Evolutionary conservation across 2,888 invertebrate genomes (phyloP).

Genomic region (Urechis unicinctus): DNA sequence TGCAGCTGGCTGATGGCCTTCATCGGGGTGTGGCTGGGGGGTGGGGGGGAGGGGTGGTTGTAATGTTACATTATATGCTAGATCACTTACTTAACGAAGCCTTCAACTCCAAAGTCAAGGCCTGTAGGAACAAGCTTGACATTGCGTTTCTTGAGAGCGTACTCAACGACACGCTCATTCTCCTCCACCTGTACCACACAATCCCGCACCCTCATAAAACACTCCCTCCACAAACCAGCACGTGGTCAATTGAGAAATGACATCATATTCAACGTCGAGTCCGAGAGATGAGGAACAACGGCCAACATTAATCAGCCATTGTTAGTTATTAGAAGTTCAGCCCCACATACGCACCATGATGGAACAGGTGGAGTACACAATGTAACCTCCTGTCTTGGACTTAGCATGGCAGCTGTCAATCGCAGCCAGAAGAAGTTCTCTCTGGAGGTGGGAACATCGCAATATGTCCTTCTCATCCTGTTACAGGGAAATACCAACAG

Average conservation of each 20-base stretch:
- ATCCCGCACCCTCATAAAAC: not conserved
- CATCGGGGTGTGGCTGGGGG: not conserved
- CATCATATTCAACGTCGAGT: no score
- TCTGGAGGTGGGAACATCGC: slow-evolving; percentile 84
- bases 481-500: no score
- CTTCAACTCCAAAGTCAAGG: slow-evolving; percentile 90
- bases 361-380: slow-evolving; percentile 98
- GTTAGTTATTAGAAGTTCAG: not conserved
- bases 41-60: no score
- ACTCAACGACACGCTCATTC: slow-evolving; percentile 96
- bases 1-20: not conserved
- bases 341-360: slow-evolving; percentile 61
- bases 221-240: not conserved
- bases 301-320: no score
- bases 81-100: slow-evolving; percentile 70
- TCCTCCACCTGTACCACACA: slow-evolving; percentile 72
- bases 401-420: slow-evolving; percentile 92
- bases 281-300: no score
- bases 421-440: slow-evolving; percentile 86
- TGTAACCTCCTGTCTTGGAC: slow-evolving; percentile 83
- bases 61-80: not conserved
- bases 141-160: slow-evolving; percentile 79
- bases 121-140: slow-evolving; percentile 91
- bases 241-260: no score
- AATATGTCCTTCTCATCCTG: slow-evolving; percentile 79